A percentile compares a stretch with the other conserved stretches of the same genome.
These are phyloP conservation scores for Pterostichus niger DNA, from an alignment of 2,888 invertebrate genomes.

Conservation along the genomic window DNA sequence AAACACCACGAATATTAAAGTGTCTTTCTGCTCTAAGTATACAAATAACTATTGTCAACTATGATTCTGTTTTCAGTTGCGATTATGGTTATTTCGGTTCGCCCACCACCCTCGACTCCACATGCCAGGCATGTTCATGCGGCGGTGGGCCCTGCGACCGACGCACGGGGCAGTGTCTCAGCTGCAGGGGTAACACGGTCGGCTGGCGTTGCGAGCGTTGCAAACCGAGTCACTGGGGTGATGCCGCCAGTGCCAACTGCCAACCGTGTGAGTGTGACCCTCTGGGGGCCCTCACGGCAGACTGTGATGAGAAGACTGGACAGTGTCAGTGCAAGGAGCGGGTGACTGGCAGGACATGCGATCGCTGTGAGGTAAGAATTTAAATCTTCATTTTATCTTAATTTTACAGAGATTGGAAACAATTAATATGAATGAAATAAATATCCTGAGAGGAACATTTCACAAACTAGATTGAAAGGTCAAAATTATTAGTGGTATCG, in stretches of 20 bases:
- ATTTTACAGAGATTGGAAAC: too few species aligned
- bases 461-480: too few species aligned
- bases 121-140: constrained; percentile 91
- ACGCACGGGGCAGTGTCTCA: constrained; percentile 90
- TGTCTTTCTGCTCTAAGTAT: too few species aligned
- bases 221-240: constrained; percentile 83
- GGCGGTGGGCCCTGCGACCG: constrained; percentile 92
- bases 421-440: too few species aligned
- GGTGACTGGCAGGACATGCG: constrained; percentile 86
- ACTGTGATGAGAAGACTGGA: constrained; percentile 86
- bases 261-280: constrained; percentile 88
- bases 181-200: constrained; percentile 88
- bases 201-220: constrained; percentile 87
- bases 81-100: constrained; percentile 92
- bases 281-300: constrained; percentile 84
- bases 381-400: not conserved
- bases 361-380: constrained; percentile 80
- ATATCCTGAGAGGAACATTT: too few species aligned
- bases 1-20: too few species aligned
- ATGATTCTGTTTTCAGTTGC: constrained; percentile 80
- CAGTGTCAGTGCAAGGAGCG: constrained; percentile 87
- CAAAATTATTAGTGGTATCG: too few species aligned
- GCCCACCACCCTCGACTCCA: constrained; percentile 85
- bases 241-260: constrained; percentile 83
- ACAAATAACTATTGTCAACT: not conserved